Evolutionary conservation across 2,797 vertebrate species (phyloP), one percentile per base, ranked within the genome.

Genomic region (Artibeus lituratus): DNA sequence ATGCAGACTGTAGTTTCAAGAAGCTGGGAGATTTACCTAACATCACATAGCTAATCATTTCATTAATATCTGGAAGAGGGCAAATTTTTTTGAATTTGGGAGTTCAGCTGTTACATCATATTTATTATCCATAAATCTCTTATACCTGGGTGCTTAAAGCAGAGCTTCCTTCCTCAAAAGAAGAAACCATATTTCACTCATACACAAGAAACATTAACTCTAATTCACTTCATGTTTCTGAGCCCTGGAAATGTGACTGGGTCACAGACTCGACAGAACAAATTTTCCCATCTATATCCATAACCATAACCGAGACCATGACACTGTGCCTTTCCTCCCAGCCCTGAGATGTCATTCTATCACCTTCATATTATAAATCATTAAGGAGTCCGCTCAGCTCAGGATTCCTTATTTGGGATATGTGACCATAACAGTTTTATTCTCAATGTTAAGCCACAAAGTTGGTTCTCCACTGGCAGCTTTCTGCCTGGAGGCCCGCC

Each of bases 111-210:
- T 11, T 70, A 29, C 44, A n/a, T 84, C 14, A 3, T 70, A 35
- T 84, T 80, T 89, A 85, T 70, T 65, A 82, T 47, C 83, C 24
- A 78, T 85, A 85, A 87, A 90, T 86, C 53, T 77, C 55, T 87
- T 14, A 47, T 18, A 69, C 32, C 29, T 39, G n/a, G 35, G 29
- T 73, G 18, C 55, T 93, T 72, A 11, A 90, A 67, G 51, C 44
- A 67, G 1, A 67, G 10, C 18, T 72, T 89, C 42, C 42, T 94
- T 69, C 22, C 49, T 59, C 42, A 76, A 72, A 90, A 87, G 62
- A 47, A 44, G 19, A 47, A 32, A 26, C 9, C 39, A 5, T 39
- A 24, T 42, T 57, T 94, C 39, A 76, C 29, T 86, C 80, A 72
- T 7, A 94, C 2, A 59, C 80, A 87, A 80, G n/a, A 80, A 88